phyloP scores from a whole-genome alignment of 23 tunicate genomes.

The Phallusia fumigata region DNA sequence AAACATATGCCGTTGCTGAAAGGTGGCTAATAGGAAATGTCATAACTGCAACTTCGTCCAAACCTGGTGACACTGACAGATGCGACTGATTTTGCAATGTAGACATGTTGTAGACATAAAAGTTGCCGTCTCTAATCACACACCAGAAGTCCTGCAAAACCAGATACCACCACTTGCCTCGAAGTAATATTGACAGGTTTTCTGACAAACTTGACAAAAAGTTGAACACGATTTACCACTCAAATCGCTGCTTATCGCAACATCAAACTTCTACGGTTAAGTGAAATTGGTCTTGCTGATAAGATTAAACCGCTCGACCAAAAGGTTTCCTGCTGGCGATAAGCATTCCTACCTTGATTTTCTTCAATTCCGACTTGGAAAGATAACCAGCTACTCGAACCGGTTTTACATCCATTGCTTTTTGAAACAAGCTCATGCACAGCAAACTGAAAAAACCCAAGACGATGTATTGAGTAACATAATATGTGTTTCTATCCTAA shows the following conservation, averaged over 20 bases:
- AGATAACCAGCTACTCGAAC: constrained; percentile 9
- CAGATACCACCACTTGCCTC: not conserved
- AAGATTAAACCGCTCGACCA: too few relatives aligned
- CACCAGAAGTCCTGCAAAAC: constrained; percentile 51
- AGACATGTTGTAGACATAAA: constrained; percentile 40
- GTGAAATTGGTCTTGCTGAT: too few relatives aligned
- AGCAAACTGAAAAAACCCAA: too few relatives aligned
- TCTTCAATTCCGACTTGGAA: not conserved
- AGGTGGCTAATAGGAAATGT: constrained; percentile 32
- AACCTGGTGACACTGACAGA: not conserved
- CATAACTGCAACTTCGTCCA: constrained; percentile 32
- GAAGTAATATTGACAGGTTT: not conserved
- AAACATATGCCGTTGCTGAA: constrained; percentile 22
- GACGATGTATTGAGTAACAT: too few relatives aligned
- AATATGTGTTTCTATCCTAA: too few relatives aligned
- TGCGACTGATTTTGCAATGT: constrained; percentile 6
- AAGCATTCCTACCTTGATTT: not conserved
- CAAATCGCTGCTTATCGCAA: not conserved
- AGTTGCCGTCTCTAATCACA: constrained; percentile 35
- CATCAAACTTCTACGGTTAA: not conserved
- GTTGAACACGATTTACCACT: constrained; percentile 2
- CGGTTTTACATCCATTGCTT: constrained; percentile 3
- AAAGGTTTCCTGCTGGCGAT: not conserved
- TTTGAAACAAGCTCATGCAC: too few relatives aligned
- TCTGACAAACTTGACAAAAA: not conserved